Evolutionary conservation across 2,797 vertebrate species (phyloP).

Genomic region (Poecilia velifera): DNA sequence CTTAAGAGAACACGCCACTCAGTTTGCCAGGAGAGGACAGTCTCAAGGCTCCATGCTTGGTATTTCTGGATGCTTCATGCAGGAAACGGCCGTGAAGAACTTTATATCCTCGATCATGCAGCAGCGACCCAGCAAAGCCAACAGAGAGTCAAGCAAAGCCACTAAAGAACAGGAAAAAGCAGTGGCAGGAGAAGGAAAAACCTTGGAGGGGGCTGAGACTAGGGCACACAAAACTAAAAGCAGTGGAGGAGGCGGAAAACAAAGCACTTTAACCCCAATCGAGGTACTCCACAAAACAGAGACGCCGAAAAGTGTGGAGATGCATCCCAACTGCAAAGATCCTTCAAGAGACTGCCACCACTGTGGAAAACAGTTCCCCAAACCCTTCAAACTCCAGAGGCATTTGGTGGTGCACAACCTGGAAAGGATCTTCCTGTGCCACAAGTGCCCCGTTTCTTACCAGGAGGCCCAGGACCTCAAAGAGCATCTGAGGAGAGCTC

Average conservation of each 20-base stretch:
- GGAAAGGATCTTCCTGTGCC: conserved; percentile 95
- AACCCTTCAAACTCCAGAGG: conserved; percentile 98
- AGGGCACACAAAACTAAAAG: conserved; percentile 73
- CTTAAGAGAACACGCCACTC: conserved; percentile 92
- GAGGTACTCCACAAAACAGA: conserved; percentile 83
- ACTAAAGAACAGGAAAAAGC: conserved; percentile 71
- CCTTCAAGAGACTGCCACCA: conserved; percentile 98
- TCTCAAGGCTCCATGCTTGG: conserved; percentile 86
- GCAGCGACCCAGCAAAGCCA: conserved; percentile 82
- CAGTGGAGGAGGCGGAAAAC: conserved; percentile 68
- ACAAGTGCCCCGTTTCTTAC: conserved; percentile 92
- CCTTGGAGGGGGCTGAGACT: conserved; percentile 69
- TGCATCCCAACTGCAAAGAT: conserved; percentile 95
- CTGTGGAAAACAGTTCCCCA: conserved; percentile 98
- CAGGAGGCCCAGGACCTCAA: conserved; percentile 89
- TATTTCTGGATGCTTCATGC: conserved; percentile 84
- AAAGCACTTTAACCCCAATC: conserved; percentile 72
- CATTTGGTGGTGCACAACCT: conserved; percentile 97
- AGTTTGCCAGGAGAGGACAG: conserved; percentile 93
- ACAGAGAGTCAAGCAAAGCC: conserved; percentile 65
- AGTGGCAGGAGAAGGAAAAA: conserved; percentile 47
- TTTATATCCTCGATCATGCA: conserved; percentile 90
- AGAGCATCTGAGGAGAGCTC: conserved; percentile 88
- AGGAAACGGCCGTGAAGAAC: conserved; percentile 86
- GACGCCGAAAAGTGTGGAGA: conserved; percentile 81